Conservation (phyloP, 2,797 vertebrate species). For the Sardinella longiceps region DNA sequence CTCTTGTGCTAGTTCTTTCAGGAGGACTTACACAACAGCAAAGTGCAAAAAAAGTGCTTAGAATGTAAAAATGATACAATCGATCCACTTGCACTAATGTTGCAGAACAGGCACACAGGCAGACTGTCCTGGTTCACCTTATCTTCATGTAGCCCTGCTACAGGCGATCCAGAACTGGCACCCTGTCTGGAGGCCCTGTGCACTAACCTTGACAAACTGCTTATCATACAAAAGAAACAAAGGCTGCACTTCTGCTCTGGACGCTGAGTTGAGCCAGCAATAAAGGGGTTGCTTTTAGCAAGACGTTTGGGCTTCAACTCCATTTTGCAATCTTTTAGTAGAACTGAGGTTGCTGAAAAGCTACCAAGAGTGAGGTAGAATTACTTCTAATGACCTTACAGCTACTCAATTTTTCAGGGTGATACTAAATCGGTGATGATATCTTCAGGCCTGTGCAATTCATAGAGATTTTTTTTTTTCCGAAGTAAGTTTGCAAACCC, state of each 20-base stretch:
- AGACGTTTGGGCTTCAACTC: neutral
- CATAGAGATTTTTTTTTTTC: no score
- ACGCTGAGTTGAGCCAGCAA: neutral
- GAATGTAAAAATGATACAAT: neutral
- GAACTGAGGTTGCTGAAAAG: neutral
- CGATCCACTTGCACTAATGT: neutral
- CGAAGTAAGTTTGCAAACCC: no score
- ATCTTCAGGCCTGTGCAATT: no score
- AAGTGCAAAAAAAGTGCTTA: neutral
- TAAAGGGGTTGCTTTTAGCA: neutral
- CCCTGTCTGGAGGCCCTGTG: neutral
- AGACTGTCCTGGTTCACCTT: neutral
- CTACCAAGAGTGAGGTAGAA: neutral
- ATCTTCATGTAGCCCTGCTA: neutral
- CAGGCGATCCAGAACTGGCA: neutral
- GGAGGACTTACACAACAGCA: neutral
- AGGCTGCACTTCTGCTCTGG: slow-evolving; percentile 1
- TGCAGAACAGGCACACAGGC: neutral
- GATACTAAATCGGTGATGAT: no score
- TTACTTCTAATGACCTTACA: neutral
- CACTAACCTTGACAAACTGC: neutral
- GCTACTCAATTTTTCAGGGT: no score
- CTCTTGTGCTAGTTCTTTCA: no score
- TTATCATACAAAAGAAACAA: neutral
- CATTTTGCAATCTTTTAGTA: neutral